A percentile compares a stretch with the other conserved stretches of the same genome.
Conservation (phyloP, 2,113 vertebrate species). For the Melospiza melodia region DNA sequence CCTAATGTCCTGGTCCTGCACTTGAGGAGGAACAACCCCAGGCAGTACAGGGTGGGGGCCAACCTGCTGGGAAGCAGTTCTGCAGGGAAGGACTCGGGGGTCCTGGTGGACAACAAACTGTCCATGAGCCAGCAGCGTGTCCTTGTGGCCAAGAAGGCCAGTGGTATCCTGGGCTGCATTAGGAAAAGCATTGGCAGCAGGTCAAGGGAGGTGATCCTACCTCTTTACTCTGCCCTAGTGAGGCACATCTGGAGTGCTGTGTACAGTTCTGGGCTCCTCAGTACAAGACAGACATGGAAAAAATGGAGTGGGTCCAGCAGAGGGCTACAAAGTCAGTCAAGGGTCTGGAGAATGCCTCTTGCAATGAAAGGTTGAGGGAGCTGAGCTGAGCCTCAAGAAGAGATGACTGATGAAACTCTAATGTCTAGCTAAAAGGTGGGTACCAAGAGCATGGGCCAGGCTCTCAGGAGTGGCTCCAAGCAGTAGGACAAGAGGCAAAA, state of each 20-base stretch:
- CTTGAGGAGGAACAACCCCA: not conserved
- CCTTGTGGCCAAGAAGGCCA: not conserved
- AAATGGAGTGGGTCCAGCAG: not conserved
- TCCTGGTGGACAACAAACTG: not conserved
- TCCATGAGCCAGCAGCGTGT: not conserved
- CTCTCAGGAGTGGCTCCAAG: not conserved
- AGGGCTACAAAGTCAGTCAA: not conserved
- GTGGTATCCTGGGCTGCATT: not conserved
- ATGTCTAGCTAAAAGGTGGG: not conserved
- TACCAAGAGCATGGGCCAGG: not conserved
- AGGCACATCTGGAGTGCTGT: not conserved
- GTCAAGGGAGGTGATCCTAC: not conserved
- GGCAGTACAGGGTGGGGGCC: not conserved
- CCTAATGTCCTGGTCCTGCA: not conserved
- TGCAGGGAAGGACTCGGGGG: not conserved
- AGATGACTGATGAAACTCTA: not conserved
- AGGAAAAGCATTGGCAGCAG: not conserved
- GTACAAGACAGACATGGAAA: not conserved
- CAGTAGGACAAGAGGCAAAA: not conserved
- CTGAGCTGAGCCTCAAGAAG: not conserved
- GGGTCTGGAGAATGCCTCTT: not conserved
- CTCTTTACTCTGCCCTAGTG: not conserved
- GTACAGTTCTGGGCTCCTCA: not conserved
- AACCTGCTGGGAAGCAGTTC: not conserved
- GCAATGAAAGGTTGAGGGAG: not conserved